These are phyloP conservation scores for Melieria crassipennis DNA, from an alignment of 2,888 invertebrate genomes.

Conservation along the genomic window DNA sequence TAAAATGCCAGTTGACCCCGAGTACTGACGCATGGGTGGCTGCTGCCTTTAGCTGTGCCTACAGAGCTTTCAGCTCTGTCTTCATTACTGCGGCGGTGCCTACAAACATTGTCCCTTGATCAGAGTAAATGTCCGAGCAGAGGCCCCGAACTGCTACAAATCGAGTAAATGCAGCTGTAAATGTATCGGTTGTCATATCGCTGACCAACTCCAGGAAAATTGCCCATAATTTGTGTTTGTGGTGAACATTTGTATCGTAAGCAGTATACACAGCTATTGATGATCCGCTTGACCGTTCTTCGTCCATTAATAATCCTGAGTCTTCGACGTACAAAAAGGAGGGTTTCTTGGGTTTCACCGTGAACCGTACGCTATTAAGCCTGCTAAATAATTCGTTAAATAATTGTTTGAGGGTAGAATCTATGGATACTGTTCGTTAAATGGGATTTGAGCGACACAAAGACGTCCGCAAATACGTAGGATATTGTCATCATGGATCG, in stretches of 20 bases:
- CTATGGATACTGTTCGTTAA: neutral
- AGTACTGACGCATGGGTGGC: neutral
- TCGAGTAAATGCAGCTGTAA: slow-evolving; percentile 8
- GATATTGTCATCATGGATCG: too few species aligned
- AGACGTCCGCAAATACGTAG: slow-evolving; percentile 19
- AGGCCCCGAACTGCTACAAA: slow-evolving; percentile 5
- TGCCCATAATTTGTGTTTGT: slow-evolving; percentile 6
- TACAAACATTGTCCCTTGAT: slow-evolving; percentile 14
- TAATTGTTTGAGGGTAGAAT: neutral
- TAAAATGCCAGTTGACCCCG: slow-evolving; percentile 19
- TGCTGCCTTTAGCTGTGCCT: neutral
- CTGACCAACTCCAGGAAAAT: slow-evolving; percentile 31
- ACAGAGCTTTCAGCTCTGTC: neutral
- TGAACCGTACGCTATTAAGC: neutral
- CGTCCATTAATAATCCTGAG: slow-evolving; percentile 24
- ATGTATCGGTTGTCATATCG: slow-evolving; percentile 31
- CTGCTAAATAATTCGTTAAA: neutral
- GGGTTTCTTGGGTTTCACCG: slow-evolving; percentile 15
- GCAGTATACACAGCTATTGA: slow-evolving; percentile 18
- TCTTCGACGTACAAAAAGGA: slow-evolving; percentile 15
- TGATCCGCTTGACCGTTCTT: slow-evolving; percentile 8
- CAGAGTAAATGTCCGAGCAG: slow-evolving; percentile 8
- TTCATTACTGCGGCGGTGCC: slow-evolving; percentile 14
- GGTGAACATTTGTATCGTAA: slow-evolving; percentile 11
- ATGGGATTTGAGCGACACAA: neutral